phyloP scores from a whole-genome alignment of 2,113 vertebrate genomes.

The Vidua macroura region DNA sequence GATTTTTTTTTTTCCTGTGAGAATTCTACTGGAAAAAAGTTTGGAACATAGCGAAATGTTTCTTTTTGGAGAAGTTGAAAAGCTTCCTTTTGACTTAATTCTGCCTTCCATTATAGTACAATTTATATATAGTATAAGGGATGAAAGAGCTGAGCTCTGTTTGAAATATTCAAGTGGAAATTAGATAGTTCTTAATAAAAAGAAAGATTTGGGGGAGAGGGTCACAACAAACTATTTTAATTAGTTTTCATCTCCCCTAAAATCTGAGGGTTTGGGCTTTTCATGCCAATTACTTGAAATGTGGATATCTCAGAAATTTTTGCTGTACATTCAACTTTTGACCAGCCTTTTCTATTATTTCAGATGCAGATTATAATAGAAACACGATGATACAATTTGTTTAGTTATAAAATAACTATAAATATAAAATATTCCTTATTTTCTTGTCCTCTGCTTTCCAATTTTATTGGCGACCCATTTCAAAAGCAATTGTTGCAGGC shows the following conservation, averaged over 20 bases:
- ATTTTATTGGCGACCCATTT: neutral
- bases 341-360: neutral
- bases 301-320: neutral
- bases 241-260: neutral
- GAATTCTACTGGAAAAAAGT: neutral
- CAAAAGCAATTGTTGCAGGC: neutral
- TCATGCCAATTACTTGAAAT: neutral
- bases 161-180: slow-evolving; percentile 35
- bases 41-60: neutral
- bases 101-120: slow-evolving; percentile 2
- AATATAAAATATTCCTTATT: neutral
- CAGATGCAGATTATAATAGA: neutral
- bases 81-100: slow-evolving; percentile 4
- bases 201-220: neutral
- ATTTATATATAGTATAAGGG: neutral
- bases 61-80: neutral
- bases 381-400: neutral
- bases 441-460: neutral
- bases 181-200: neutral
- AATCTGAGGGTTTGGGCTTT: neutral
- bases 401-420: slow-evolving; percentile 3
- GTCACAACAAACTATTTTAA: neutral
- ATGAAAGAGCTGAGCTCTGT: slow-evolving; percentile 8
- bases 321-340: neutral
- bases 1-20: neutral